Evolutionary conservation across 1,140 invertebrate species (phyloP).

Genomic region (Drosophila tsacasi): DNA sequence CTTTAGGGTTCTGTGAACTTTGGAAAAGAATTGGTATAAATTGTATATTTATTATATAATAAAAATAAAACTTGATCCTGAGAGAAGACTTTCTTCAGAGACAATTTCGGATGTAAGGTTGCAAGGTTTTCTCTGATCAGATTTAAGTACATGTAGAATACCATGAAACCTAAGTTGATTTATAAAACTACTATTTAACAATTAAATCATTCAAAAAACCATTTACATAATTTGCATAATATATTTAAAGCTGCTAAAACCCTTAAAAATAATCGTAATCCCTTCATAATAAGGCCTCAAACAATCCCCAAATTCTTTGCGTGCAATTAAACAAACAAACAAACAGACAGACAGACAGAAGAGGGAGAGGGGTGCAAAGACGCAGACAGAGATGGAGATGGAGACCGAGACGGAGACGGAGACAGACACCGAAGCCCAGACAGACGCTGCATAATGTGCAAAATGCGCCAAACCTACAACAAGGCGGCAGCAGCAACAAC

Average conservation of each 20-base stretch:
- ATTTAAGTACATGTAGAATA: neutral
- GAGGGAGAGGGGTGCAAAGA: conserved; percentile 10
- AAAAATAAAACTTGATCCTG: neutral
- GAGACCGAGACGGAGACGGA: conserved; percentile 8
- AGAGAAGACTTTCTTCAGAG: neutral
- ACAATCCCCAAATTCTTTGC: neutral
- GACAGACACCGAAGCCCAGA: conserved; percentile 30
- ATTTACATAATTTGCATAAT: neutral
- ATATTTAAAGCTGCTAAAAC: neutral
- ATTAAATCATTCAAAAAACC: neutral
- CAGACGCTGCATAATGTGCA: conserved; percentile 64
- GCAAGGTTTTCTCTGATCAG: no score
- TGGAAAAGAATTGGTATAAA: no score
- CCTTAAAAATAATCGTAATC: neutral
- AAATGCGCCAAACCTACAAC: conserved; percentile 69
- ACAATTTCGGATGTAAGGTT: no score
- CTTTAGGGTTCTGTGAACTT: no score
- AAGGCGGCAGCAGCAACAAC: conserved; percentile 42
- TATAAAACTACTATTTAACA: neutral
- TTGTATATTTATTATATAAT: neutral
- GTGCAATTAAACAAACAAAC: conserved; percentile 31
- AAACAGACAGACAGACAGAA: conserved; percentile 31
- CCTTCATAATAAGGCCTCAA: neutral
- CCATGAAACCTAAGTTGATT: neutral
- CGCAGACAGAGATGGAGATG: conserved; percentile 7